Base-by-base conservation (phyloP, 2,113 vertebrate genomes). In the Apodemus sylvaticus region DNA sequence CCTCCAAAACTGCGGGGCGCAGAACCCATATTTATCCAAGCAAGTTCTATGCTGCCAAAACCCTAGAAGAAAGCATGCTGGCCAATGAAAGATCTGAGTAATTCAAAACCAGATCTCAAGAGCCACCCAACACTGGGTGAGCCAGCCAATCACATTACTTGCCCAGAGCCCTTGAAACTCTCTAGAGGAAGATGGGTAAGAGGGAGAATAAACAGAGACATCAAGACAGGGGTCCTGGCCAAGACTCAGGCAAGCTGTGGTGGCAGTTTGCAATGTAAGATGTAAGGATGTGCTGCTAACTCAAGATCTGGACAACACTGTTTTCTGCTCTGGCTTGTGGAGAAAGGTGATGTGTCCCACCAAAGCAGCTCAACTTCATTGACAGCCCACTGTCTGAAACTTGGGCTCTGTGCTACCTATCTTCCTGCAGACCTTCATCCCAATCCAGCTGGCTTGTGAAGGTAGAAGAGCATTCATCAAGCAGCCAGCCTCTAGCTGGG, bases 11-110 rank as follows among this genome's bases (percentile, higher is more conserved):
- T 71, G 11, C 24, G 31, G 31, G 82, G 22, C 53, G 1, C 93
- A 95, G 92, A 97, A 19, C 83, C 94, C 93, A 20, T 36, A 45
- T 71, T 78, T 10, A 70, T 12, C 71, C 92, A 73, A 94, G 48
- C 39, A n/a, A 73, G 62, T 74, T 86, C 86, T n/a, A 53, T 7
- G 58, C 10, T n/a, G 39, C 70, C 34, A 29, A 88, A 77, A 76
- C 3, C 22, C 53, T 74, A 9, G 20, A 55, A 39, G 48, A 90
- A 34, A 68, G 5, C 42, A 36, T 5, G 3, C 0, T 73, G 60
- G 39, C 64, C 90, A 45, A 45, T 55, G 7, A 91, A 88, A 42
- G 6, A 64, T 16, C 88, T 71, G 42, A 60, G 55, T 68, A 17
- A 42, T 45, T n/a, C 7, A 51, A 64, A 90, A 55, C 8, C n/a